Evolutionary conservation across 2,797 vertebrate species (phyloP), one percentile per base, ranked within the genome.

Genomic region (Pipistrellus pygmaeus): DNA sequence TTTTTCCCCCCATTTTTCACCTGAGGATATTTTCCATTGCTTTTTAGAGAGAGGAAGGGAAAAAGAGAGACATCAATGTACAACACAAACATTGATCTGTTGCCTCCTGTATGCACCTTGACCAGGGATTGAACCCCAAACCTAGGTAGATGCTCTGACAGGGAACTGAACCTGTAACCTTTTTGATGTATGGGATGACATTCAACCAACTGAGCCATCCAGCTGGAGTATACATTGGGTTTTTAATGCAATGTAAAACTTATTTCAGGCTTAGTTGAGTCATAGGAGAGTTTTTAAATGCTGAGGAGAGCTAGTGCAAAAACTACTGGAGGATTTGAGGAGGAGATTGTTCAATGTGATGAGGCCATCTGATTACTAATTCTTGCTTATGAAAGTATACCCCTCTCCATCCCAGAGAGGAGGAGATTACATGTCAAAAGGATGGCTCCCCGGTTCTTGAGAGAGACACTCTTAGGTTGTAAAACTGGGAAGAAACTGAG

Each of bases 221-320:
- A 32, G n/a, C n/a, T 32, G 17, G 17, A 32, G 21, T 48, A 6
- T 38, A 77, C 4, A 11, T 51, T 83, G 11, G 30, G 7, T 27
- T 94, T 94, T 90, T 84, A 73, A 71, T 23, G 12, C 3, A 90
- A 2, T 72, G 14, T 30, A 86, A 72, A 93, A 23, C 18, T 55
- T 73, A 62, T 62, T 62, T 30, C 60, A 30, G 60, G 27, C 60
- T 30, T 62, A 3, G 27, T 30, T 30, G 60, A 30, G 60, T 62
- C 12, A 14, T 8, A 13, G 30, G 10, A 10, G 15, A 35, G 32
- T 81, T 68, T 91, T 88, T 62, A 55, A 60, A n/a, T 1, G 10
- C 13, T 60, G 13, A 21, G 21, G 8, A 38, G 7, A 75, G 8
- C 3, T 85, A 60, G 13, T 78, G 25, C 38, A 27, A 35, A 62